Evolutionary conservation across 2,888 invertebrate genomes (phyloP).

Genomic region (Zootermopsis nevadensis): DNA sequence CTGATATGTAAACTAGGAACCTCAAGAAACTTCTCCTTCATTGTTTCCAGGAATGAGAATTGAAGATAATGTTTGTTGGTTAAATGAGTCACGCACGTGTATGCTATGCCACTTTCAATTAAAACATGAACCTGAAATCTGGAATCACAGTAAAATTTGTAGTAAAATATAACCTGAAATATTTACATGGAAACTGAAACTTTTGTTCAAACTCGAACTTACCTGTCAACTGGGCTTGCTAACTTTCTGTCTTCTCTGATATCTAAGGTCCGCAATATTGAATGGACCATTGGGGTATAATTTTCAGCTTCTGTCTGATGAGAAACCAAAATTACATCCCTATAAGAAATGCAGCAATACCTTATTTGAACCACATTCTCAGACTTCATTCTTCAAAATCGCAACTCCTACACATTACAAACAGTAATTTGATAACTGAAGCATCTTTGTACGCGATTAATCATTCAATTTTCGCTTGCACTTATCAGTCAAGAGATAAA

Average conservation of each 20-base stretch:
- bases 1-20: constrained; percentile 44
- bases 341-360: constrained; percentile 43
- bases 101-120: constrained; percentile 30
- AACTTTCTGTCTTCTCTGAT: constrained; percentile 23
- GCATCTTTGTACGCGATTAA: not conserved
- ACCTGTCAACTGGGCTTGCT: constrained; percentile 44
- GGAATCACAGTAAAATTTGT: not conserved
- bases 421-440: not conserved
- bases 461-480: not conserved
- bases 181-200: not conserved
- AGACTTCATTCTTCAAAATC: not conserved
- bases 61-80: constrained; percentile 44
- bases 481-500: not conserved
- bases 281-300: constrained; percentile 39
- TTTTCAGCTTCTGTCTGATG: constrained; percentile 47
- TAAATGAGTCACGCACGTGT: constrained; percentile 36
- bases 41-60: constrained; percentile 46
- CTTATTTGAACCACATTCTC: constrained; percentile 25
- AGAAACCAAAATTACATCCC: constrained; percentile 38
- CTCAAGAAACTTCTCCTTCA: constrained; percentile 45
- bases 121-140: constrained; percentile 48
- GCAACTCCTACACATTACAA: not conserved
- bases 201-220: not conserved
- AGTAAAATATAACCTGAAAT: not conserved
- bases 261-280: constrained; percentile 17